Conservation (phyloP, 2,113 vertebrate genomes). For the Poeciliopsis turrubarensis region DNA sequence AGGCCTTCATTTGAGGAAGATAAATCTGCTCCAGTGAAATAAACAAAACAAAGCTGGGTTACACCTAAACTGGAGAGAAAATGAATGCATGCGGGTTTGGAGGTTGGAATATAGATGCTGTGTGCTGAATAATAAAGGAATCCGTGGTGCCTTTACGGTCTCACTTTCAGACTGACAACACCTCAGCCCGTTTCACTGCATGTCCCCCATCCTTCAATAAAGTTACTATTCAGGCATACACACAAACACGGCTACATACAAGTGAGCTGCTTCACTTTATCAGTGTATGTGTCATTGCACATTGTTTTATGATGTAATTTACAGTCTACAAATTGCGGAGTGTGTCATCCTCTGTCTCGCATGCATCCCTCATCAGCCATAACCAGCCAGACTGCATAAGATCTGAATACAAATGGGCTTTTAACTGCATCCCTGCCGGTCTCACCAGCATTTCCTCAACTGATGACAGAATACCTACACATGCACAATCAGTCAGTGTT, state of each 20-base stretch:
- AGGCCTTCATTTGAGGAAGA: not conserved
- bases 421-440: slow-evolving; percentile 30
- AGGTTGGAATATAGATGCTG: slow-evolving; percentile 13
- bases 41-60: not conserved
- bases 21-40: not conserved
- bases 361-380: slow-evolving; percentile 56
- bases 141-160: slow-evolving; percentile 52
- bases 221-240: slow-evolving; percentile 32
- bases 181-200: slow-evolving; percentile 21
- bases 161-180: slow-evolving; percentile 27
- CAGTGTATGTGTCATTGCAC: slow-evolving; percentile 41
- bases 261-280: slow-evolving; percentile 24
- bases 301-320: slow-evolving; percentile 62
- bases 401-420: slow-evolving; percentile 68
- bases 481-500: slow-evolving; percentile 7
- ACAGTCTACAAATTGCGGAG: slow-evolving; percentile 39
- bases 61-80: not conserved
- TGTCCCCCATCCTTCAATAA: slow-evolving; percentile 30
- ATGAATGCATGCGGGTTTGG: not conserved
- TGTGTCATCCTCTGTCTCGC: slow-evolving; percentile 25
- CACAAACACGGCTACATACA: slow-evolving; percentile 19
- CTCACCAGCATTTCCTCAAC: slow-evolving; percentile 16
- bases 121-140: slow-evolving; percentile 55
- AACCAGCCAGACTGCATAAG: slow-evolving; percentile 31
- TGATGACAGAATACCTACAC: slow-evolving; percentile 14